Base-by-base conservation (phyloP, 1,140 invertebrate genomes). In the Megalonaias nervosa region DNA sequence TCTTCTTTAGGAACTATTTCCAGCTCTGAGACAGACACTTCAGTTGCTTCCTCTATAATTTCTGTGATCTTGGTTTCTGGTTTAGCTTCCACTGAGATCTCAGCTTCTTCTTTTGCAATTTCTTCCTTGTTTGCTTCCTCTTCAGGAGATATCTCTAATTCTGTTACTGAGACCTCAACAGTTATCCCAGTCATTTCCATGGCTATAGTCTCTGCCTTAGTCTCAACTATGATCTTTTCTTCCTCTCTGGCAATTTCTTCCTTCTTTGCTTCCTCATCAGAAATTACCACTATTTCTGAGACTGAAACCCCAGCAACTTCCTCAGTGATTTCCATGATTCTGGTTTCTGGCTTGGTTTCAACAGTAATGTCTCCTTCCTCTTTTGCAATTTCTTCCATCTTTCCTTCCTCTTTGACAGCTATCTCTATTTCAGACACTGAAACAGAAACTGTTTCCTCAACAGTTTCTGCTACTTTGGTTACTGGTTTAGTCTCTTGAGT, bases 161-260 rank as follows among this genome's bases (percentile, higher is more conserved):
- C 62, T 26, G 75, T 14, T 64, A 21, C 56, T n/a, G 65, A 62
- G 56, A 66, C 65, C 55, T 71, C 70, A 58, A 74, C 67, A 2
- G 61, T 56, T 67, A 60, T 59, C 55, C 74, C 71, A 38, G 26
- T 56, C 38, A 78, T 38, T 67, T n/a, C 31, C 55, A 67, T 57
- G 58, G 48, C 60, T 73, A 55, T 73, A 16, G 55, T 21, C 19
- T 64, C 71, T 21, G 48, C 55, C 12, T 60, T 71, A 13, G 77
- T 74, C 60, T 80, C 73, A 73, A 73, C 61, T 57, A 11, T 69
- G 73, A 17, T 26, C 26, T 26, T 26, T 26, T 48, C 67, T 23
- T 17, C 38, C 31, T 76, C 65, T 66, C 65, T 67, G 64, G 74
- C n/a, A 19, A 71, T 55, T 58, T 71, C 75, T 14, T 71, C 61